Conservation (phyloP, 35 echinoderm and acorn worm species). For the Holothuria glaberrima region DNA sequence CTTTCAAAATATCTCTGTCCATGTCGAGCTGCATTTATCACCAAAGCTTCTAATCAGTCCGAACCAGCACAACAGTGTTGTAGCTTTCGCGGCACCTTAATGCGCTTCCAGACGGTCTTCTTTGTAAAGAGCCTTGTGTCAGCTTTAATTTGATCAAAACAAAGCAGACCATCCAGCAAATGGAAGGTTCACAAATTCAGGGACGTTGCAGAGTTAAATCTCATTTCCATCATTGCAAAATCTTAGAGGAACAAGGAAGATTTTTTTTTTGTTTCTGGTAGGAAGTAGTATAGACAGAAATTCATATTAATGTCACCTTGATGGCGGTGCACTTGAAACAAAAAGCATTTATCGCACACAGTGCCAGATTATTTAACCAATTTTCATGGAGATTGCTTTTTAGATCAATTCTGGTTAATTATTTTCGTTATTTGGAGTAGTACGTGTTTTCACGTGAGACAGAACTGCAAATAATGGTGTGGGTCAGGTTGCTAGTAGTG, state of each 20-base stretch:
- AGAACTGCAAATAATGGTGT: too few species aligned
- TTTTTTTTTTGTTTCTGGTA: neutral
- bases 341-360: too few species aligned
- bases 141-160: conserved; percentile 59
- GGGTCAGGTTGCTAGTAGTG: too few species aligned
- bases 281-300: too few species aligned
- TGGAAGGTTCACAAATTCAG: conserved; percentile 53
- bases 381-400: too few species aligned
- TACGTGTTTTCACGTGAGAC: neutral
- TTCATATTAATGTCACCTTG: too few species aligned
- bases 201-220: conserved; percentile 49
- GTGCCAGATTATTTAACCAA: too few species aligned
- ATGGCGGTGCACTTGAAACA: too few species aligned
- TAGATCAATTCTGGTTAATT: too few species aligned
- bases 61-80: conserved; percentile 24
- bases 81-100: conserved; percentile 32
- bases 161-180: conserved; percentile 31
- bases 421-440: conserved; percentile 14
- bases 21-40: conserved; percentile 43
- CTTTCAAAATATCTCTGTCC: conserved; percentile 11
- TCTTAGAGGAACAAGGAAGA: conserved; percentile 11
- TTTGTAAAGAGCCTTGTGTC: conserved; percentile 37
- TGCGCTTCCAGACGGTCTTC: conserved; percentile 37
- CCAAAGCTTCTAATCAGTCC: neutral
- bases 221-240: conserved; percentile 32